Base-by-base conservation (phyloP, 2,888 invertebrate species). In the Acrocera orbiculus region DNA sequence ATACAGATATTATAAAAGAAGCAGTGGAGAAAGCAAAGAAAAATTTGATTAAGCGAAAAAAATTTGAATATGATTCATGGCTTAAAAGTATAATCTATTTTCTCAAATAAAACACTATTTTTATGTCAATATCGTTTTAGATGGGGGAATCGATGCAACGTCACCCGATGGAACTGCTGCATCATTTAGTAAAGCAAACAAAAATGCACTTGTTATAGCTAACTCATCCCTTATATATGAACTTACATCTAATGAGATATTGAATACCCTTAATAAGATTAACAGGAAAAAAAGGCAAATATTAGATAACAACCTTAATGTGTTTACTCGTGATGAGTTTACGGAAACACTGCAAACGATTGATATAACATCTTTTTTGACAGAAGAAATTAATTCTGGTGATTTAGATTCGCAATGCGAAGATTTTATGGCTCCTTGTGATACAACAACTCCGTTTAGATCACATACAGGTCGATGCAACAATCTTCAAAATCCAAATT, bases 141-240 rank as follows among this genome's bases (percentile, higher is more conserved):
- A 71, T 52, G 77, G 78, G 40, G 80, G 79, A 45, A 79, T 81
- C 0, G 86, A 86, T 52, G 82, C 87, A 0, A 81, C 80, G 48
- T 85, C 86, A 0, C 76, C 87, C 1, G 73, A 76, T 10, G 87
- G 89, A 4, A 83, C 78, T 0, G 86, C 86, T 2, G 87, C 86
- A 2, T 85, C 86, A 0, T 87, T 89, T 60, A 85, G 83, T 36
- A 86, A 87, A 50, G 86, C 89, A 16, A 89, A 82, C 55, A 71
- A 73, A 51, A 78, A 81, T 47, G 85, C 90, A 1, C 56, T 89
- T 7, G 67, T 77, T 38, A 59, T 87, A 16, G 85, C 87, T 8
- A 90, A 90, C 48, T 77, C 81, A 0, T 90, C 89, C 0, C 65
- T 87, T 8, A 71, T 87, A 47, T 74, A 81, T 37, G 89, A 90